phyloP scores from a whole-genome alignment of 2,113 vertebrate genomes.

The Todiramphus saurophagus region DNA sequence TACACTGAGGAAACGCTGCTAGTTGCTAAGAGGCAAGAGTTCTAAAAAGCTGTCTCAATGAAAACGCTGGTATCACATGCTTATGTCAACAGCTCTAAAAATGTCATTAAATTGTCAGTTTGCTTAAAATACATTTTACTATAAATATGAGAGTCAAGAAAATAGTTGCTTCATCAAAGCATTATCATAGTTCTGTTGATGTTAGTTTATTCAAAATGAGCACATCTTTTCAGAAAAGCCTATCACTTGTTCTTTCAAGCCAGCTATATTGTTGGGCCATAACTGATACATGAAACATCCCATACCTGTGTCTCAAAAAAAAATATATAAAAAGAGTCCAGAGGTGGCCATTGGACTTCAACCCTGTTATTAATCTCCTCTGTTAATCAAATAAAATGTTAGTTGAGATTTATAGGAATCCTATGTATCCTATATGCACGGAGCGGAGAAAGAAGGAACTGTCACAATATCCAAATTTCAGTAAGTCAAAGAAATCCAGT shows the following conservation, averaged over 20 bases:
- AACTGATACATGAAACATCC: background rate
- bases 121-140: background rate
- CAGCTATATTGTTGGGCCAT: background rate
- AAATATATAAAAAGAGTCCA: background rate
- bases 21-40: conserved; percentile 11
- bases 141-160: background rate
- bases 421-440: background rate
- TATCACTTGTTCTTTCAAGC: background rate
- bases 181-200: background rate
- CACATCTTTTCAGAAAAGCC: background rate
- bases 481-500: background rate
- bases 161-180: background rate
- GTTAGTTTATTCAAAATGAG: background rate
- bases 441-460: background rate
- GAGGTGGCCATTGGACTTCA: background rate
- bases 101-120: background rate
- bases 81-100: background rate
- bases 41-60: conserved; percentile 4
- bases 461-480: background rate
- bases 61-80: background rate
- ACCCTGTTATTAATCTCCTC: background rate
- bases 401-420: background rate
- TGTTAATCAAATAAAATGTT: background rate
- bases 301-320: background rate
- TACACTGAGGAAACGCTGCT: conserved; percentile 1